Evolutionary conservation across 2,888 invertebrate genomes (phyloP).

Genomic region (Malthinus flaveolus): DNA sequence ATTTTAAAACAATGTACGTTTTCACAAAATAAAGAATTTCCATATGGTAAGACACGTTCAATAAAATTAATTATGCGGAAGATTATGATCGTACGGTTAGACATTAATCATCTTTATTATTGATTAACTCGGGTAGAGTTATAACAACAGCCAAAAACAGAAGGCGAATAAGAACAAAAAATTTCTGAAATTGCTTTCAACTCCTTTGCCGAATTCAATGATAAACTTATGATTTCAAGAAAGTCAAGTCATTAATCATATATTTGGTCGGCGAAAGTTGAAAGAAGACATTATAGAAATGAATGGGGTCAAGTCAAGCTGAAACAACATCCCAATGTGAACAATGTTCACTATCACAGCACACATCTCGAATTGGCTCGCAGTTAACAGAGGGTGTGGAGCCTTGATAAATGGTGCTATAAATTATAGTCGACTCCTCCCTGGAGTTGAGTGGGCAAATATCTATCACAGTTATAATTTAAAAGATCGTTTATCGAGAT

Average conservation of each 20-base stretch:
- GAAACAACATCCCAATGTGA: slow-evolving; percentile 50
- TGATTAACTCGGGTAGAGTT: too few relatives aligned
- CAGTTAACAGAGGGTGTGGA: slow-evolving; percentile 58
- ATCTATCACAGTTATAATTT: slow-evolving; percentile 58
- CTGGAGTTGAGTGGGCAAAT: slow-evolving; percentile 57
- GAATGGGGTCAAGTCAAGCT: slow-evolving; percentile 56
- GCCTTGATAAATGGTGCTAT: slow-evolving; percentile 57
- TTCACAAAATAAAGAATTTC: too few relatives aligned
- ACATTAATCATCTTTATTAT: too few relatives aligned
- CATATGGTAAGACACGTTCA: too few relatives aligned
- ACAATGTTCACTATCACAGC: slow-evolving; percentile 49
- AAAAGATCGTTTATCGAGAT: slow-evolving; percentile 57
- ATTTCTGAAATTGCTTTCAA: slow-evolving; percentile 4
- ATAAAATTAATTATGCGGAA: too few relatives aligned
- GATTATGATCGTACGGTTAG: too few relatives aligned
- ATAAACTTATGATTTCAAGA: slow-evolving; percentile 27
- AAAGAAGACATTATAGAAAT: slow-evolving; percentile 56
- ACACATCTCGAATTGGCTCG: slow-evolving; percentile 63
- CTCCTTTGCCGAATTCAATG: slow-evolving; percentile 1
- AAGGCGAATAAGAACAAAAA: neutral
- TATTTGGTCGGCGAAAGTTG: slow-evolving; percentile 51
- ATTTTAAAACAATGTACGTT: too few relatives aligned
- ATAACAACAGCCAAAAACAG: too few relatives aligned
- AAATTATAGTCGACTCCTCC: slow-evolving; percentile 56
- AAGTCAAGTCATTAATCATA: slow-evolving; percentile 48